These are phyloP conservation scores for Chrysemys picta DNA, from an alignment of 2,113 vertebrate genomes.

Conservation along the genomic window DNA sequence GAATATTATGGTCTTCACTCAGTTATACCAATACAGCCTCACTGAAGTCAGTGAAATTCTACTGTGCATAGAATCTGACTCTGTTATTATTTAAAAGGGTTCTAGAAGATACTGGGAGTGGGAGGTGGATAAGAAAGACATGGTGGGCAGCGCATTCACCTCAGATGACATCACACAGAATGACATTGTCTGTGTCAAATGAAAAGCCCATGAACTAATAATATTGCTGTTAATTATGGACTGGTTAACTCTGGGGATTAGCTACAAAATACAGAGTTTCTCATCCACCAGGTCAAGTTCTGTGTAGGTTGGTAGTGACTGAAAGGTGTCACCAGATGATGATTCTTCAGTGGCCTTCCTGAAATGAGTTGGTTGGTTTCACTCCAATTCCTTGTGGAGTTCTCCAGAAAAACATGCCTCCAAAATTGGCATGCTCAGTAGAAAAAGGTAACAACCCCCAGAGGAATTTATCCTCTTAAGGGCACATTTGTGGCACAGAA, in stretches of 20 bases:
- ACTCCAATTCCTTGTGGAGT: neutral
- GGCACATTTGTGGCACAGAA: constrained; percentile 58
- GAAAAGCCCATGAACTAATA: neutral
- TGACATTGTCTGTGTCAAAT: neutral
- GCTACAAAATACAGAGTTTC: neutral
- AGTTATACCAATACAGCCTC: neutral
- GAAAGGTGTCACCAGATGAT: neutral
- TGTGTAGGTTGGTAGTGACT: neutral
- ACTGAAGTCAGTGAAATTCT: neutral
- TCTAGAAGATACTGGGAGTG: neutral
- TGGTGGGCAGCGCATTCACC: neutral
- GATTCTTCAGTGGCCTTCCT: neutral
- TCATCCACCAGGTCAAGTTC: neutral
- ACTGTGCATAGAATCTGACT: neutral
- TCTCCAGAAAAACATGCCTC: constrained; percentile 41
- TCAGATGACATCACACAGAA: neutral
- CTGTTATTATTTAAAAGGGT: neutral
- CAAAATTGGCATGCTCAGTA: constrained; percentile 38
- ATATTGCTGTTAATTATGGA: neutral
- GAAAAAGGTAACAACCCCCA: constrained; percentile 59
- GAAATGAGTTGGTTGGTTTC: neutral
- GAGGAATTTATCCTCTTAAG: constrained; percentile 46
- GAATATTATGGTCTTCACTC: accelerated
- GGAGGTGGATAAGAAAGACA: neutral
- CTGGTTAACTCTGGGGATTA: neutral